These are phyloP conservation scores for Cryptomyrus ogoouensis DNA, from an alignment of 2,113 vertebrate genomes.

Conservation along the genomic window DNA sequence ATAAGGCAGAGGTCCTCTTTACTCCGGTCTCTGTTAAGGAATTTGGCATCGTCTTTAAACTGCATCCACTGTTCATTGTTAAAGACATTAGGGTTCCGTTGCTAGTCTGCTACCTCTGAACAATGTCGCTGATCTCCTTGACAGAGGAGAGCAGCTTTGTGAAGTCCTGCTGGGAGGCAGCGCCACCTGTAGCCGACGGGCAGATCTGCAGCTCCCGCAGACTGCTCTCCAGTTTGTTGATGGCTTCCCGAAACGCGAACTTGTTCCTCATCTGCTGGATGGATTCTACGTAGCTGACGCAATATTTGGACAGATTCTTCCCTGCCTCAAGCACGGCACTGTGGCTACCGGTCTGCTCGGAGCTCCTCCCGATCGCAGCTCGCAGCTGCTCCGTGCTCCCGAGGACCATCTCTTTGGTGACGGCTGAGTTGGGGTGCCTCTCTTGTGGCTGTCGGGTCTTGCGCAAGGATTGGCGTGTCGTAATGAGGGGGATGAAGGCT, in stretches of 20 bases:
- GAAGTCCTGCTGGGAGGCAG: constrained; percentile 82
- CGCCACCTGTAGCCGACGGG: constrained; percentile 71
- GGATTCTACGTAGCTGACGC: constrained; percentile 88
- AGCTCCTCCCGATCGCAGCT: constrained; percentile 78
- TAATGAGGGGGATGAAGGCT: constrained; percentile 84
- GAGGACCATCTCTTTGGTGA: constrained; percentile 84
- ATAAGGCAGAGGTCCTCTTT: no score
- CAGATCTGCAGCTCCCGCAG: constrained; percentile 94
- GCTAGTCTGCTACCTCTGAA: constrained; percentile 86
- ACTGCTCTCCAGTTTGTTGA: constrained; percentile 92
- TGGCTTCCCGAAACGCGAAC: constrained; percentile 95
- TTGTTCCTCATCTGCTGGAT: constrained; percentile 98
- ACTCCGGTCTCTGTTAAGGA: neutral
- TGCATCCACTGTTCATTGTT: neutral
- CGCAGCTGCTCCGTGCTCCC: constrained; percentile 79
- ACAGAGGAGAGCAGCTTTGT: constrained; percentile 89
- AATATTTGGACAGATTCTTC: constrained; percentile 93
- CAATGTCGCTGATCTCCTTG: constrained; percentile 96
- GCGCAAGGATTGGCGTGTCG: constrained; percentile 80
- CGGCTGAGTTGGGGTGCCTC: constrained; percentile 73
- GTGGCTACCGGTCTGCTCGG: constrained; percentile 89
- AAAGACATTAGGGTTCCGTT: constrained; percentile 18
- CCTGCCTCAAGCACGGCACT: constrained; percentile 87
- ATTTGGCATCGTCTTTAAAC: neutral
- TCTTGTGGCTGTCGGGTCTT: constrained; percentile 85